Base-by-base conservation (phyloP, 2,797 vertebrate species). In the Scolopax bukidnonensis region DNA sequence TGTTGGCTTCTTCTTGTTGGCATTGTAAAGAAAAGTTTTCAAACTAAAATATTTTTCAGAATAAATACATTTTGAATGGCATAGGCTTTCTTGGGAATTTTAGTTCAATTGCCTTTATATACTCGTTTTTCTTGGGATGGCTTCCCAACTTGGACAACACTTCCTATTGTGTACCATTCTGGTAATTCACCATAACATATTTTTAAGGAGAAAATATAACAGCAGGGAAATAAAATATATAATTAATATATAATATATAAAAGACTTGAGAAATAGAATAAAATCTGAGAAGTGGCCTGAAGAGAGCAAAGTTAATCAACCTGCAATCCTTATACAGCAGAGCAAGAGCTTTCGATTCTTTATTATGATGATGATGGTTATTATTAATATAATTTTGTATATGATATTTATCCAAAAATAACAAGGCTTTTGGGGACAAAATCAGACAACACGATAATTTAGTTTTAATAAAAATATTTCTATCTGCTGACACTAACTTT, bases 301-400 rank as follows among this genome's bases (percentile, higher is more conserved):
- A 74, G 47, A 81, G 60, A 94, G 30, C 51, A 77, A 65, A 93
- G 17, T 54, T 77, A 86, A 94, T 86, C 84, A 89, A 94, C 48
- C 13, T 51, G 20, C 6, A 80, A 53, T 73, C 32, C 56, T 84
- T 74, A 61, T 61, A 65, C 69, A 45, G 12, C n/a, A 64, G 11
- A 89, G 27, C 11, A 40, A 17, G 33, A 40, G 19, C 2, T 53
- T 64, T 71, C 33, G 25, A n/a, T 12, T 51, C 3, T 36, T 57
- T 48, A 48, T 56, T 56, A n/a, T n/a, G n/a, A 56, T 32, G n/a
- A 56, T 56, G 57, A 24, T 57, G 12, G 12, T 65, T 36, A 3
- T n/a, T 84, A 65, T 45, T 74, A 64, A 76, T 77, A 50, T 56
- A 54, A 16, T 75, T 67, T 45, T 50, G 18, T 25, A 43, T 5